Evolutionary conservation across 2,113 vertebrate species (phyloP).

Genomic region (Elachura formosa): DNA sequence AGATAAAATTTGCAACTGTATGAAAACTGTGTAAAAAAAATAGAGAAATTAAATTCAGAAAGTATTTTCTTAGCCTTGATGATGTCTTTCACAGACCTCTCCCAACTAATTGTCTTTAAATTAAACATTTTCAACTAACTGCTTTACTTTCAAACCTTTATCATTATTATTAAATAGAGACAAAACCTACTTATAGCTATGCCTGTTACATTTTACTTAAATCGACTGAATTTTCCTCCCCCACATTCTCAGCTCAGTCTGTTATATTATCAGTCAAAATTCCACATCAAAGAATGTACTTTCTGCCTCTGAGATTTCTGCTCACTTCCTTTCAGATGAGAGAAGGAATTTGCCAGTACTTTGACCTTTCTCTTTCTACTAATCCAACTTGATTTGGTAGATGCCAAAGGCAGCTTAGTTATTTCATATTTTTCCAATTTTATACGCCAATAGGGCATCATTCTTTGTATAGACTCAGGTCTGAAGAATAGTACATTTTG

Average conservation of each 20-base stretch:
- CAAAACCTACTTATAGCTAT: neutral
- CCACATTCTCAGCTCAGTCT: neutral
- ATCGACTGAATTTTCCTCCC: neutral
- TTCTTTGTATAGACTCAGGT: neutral
- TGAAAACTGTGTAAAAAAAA: neutral
- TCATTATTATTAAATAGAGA: neutral
- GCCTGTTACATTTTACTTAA: neutral
- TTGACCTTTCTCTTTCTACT: conserved; percentile 5
- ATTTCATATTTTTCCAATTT: neutral
- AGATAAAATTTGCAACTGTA: neutral
- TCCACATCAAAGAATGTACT: neutral
- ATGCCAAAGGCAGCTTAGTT: neutral
- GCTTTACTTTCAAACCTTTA: neutral
- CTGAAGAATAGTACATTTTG: neutral
- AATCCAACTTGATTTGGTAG: neutral
- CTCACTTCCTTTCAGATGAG: neutral
- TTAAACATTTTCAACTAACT: neutral
- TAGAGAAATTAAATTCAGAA: neutral
- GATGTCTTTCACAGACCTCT: neutral
- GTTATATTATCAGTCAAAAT: neutral
- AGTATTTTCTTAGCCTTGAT: neutral
- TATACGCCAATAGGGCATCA: neutral
- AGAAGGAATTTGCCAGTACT: conserved; percentile 3
- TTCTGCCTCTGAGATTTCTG: neutral
- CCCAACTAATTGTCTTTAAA: neutral